Evolutionary conservation across 1,140 invertebrate genomes (phyloP).

Genomic region (Pollicipes pollicipes): DNA sequence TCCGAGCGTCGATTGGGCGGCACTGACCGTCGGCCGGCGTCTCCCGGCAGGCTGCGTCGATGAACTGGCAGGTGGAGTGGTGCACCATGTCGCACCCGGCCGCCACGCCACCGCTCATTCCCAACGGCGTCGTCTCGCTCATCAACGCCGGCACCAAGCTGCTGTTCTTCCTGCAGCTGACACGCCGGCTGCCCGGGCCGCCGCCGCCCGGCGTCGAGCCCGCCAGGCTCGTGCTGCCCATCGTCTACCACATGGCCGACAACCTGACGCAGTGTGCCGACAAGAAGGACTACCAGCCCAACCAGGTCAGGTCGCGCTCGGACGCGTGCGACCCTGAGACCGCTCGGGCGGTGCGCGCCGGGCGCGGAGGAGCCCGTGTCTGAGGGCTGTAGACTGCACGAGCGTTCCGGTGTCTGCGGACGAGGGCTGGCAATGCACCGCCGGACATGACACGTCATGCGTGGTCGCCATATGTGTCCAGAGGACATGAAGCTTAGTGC

Average conservation of each 20-base stretch:
- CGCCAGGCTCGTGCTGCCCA: conserved; percentile 59
- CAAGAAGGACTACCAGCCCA: conserved; percentile 40
- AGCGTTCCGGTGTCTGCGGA: too few species aligned
- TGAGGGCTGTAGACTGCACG: too few species aligned
- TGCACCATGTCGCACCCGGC: conserved; percentile 69
- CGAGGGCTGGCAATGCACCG: too few species aligned
- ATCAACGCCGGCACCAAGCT: conserved; percentile 66
- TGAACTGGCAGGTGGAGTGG: conserved; percentile 74
- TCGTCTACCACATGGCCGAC: conserved; percentile 68
- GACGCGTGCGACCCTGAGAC: conserved; percentile 36
- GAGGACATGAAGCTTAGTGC: too few species aligned
- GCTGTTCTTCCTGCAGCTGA: conserved; percentile 75
- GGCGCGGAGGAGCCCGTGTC: conserved; percentile 53
- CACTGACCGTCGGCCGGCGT: conserved; percentile 32
- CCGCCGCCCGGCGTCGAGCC: conserved; percentile 46
- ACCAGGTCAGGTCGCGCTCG: conserved; percentile 20
- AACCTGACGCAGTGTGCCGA: conserved; percentile 75
- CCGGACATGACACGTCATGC: too few species aligned
- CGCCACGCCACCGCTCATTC: conserved; percentile 59
- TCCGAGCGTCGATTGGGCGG: too few species aligned
- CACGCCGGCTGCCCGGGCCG: conserved; percentile 43
- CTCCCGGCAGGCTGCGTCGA: conserved; percentile 39
- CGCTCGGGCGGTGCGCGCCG: conserved; percentile 45
- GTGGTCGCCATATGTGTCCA: too few species aligned
- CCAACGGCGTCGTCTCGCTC: conserved; percentile 63